Base-by-base conservation (phyloP, 2,797 vertebrate genomes). In the Gallirallus australis region DNA sequence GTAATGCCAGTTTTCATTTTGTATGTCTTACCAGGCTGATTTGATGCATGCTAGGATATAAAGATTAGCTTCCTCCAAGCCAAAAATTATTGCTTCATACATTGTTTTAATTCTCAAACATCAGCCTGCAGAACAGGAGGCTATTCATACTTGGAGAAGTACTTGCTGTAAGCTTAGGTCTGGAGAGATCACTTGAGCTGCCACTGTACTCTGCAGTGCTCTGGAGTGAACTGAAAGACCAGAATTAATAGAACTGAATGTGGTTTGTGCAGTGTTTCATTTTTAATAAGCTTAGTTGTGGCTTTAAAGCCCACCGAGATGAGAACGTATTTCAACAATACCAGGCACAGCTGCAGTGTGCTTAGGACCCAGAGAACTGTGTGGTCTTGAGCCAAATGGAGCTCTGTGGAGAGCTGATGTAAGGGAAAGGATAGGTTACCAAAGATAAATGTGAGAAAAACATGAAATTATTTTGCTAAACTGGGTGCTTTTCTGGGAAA, bases 211-310 rank as follows among this genome's bases (percentile, higher is more conserved):
- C 3, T 89, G 19, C 40, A 57, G 39, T 91, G 16, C 15, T 66
- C 42, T 50, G 77, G 33, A 77, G 27, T 76, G 54, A 83, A 66
- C 31, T 50, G 47, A 75, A 86, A 50, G 50, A 85, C 76, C 70
- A 86, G 68, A 82, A 30, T 77, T 57, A 87, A 54, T 47, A 70
- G n/a, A 54, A 82, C 30, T 73, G 64, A 86, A 78, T 68, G 50
- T 5, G 11, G 40, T 83, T 81, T 94, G 21, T 87, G 23, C 53
- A 78, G 18, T 81, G 57, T 69, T 40, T 83, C 70, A 27, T 40
- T 93, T 92, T 90, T 95, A 93, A 60, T 95, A 86, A 85, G 63
- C 53, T 86, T 68, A 86, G 40, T 72, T 86, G 37, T 42, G 64
- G 54, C 90, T 84, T 83, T 94, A 82, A 88, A 93, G 35, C 45